phyloP scores from a whole-genome alignment of 2,888 invertebrate genomes.

The Trissoscelio sp. region DNA sequence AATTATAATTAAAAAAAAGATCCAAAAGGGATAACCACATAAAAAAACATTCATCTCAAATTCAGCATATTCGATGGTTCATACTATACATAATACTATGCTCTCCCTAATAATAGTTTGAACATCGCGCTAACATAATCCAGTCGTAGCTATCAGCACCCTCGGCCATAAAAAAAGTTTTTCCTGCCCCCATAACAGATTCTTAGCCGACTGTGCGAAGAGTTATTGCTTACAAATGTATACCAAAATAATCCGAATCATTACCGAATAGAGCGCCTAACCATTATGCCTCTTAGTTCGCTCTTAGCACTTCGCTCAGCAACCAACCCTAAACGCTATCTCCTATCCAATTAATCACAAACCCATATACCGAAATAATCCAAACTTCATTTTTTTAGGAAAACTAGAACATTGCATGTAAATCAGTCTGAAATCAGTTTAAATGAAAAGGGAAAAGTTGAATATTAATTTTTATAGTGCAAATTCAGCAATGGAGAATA shows the following conservation, averaged over 20 bases:
- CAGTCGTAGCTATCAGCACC: slow-evolving; percentile 36
- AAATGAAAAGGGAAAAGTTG: neutral
- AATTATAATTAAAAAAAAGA: too few relatives aligned
- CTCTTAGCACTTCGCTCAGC: slow-evolving; percentile 24
- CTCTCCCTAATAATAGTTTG: slow-evolving; percentile 29
- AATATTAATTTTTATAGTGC: too few relatives aligned
- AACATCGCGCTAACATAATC: slow-evolving; percentile 38
- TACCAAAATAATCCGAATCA: slow-evolving; percentile 49
- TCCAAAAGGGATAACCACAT: neutral
- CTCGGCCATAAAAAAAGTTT: slow-evolving; percentile 44
- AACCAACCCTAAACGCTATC: slow-evolving; percentile 22
- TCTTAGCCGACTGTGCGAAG: slow-evolving; percentile 35
- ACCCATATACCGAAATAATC: slow-evolving; percentile 30
- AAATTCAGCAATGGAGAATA: too few relatives aligned
- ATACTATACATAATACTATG: too few relatives aligned
- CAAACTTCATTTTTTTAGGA: too few relatives aligned
- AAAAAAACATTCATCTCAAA: too few relatives aligned
- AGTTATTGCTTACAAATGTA: slow-evolving; percentile 62
- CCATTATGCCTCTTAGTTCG: slow-evolving; percentile 44
- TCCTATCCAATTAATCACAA: slow-evolving; percentile 39
- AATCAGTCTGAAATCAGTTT: too few relatives aligned
- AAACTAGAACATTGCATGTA: too few relatives aligned
- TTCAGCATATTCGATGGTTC: too few relatives aligned
- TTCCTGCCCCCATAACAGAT: slow-evolving; percentile 37
- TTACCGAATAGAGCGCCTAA: slow-evolving; percentile 30